A percentile compares a stretch with the other conserved stretches of the same genome.
Conservation (phyloP, 2,113 vertebrate species). For the Atherinomorus stipes region DNA sequence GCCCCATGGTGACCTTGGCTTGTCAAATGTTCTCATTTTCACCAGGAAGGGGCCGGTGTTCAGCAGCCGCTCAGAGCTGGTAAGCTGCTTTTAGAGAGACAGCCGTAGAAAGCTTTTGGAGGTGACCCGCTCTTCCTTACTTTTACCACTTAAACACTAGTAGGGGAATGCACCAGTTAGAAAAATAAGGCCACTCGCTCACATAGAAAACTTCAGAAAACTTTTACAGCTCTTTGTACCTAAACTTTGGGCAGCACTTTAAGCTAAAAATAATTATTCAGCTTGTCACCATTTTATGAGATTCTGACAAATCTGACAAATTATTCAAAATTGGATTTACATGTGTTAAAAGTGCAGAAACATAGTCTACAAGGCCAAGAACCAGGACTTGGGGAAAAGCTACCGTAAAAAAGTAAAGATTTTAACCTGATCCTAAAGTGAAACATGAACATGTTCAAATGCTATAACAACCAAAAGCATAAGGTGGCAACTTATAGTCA, state of each 20-base stretch:
- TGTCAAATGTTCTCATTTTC: constrained; percentile 76
- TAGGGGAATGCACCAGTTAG: constrained; percentile 24
- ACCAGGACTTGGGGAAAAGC: too few species aligned
- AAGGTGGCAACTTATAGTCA: too few species aligned
- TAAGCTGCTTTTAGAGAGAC: constrained; percentile 67
- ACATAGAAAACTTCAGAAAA: not conserved
- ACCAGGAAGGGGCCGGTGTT: constrained; percentile 68
- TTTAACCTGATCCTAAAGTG: too few species aligned
- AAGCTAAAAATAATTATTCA: not conserved
- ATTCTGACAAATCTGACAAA: not conserved
- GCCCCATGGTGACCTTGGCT: constrained; percentile 75
- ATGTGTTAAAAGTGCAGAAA: too few species aligned
- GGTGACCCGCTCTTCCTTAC: constrained; percentile 50
- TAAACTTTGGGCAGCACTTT: not conserved
- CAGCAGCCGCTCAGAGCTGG: constrained; percentile 51
- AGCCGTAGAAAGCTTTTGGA: constrained; percentile 53
- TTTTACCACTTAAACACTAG: constrained; percentile 28
- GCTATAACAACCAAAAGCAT: too few species aligned
- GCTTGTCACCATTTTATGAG: not conserved
- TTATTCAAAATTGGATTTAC: too few species aligned
- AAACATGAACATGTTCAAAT: too few species aligned
- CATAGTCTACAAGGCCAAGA: too few species aligned
- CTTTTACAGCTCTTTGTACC: not conserved
- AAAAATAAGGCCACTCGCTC: not conserved
- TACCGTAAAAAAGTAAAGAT: too few species aligned